Evolutionary conservation across 1,140 invertebrate genomes (phyloP), one percentile per base, ranked within the genome.

Genomic region (Telenomus remus): DNA sequence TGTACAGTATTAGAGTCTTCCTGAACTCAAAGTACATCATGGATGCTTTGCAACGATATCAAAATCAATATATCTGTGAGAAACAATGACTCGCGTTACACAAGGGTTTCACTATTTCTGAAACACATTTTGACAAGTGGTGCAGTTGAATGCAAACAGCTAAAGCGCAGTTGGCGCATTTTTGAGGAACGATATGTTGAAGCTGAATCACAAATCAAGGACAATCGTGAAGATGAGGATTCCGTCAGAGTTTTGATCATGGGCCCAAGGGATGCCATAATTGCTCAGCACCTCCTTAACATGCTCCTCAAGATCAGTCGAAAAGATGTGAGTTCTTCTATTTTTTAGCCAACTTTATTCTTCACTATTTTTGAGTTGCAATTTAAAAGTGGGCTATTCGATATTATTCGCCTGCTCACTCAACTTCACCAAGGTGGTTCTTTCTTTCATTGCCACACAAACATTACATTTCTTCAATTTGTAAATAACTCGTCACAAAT

Each of bases 281-380:
- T 59, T 39, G 14, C 42, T 59, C 42, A 27, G 55, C 49, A 9
- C 39, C 54, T 68, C 1, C 35, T 19, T 53, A 8, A 46, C 49
- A 12, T 9, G 55, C 64, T 53, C 39, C 12, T 68, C 47, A 68
- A 59, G 42, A 59, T 53, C 55, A 59, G 64, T 55, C 64, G 64
- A 53, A 54, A 68, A 68, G 59, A 59, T 68, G 64, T 59, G 12
- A 68, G 64, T 59, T 54, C 14, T 16, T 37, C 15, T 57, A 53
- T 59, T 68, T 68, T 12, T 48, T n/a, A n/a, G 42, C 44, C 8
- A 49, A 10, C 10, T 33, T 12, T 11, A 2, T 48, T 12, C 48
- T 27, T 27, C 2, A 27, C 19, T 27, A 27, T 27, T 27, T 27
- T 27, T 27, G 37, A 66, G 10, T 37, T 48, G 16, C 37, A 37